Base-by-base conservation (phyloP, 2,113 vertebrate genomes). In the Rhegmatorhina hoffmannsi region DNA sequence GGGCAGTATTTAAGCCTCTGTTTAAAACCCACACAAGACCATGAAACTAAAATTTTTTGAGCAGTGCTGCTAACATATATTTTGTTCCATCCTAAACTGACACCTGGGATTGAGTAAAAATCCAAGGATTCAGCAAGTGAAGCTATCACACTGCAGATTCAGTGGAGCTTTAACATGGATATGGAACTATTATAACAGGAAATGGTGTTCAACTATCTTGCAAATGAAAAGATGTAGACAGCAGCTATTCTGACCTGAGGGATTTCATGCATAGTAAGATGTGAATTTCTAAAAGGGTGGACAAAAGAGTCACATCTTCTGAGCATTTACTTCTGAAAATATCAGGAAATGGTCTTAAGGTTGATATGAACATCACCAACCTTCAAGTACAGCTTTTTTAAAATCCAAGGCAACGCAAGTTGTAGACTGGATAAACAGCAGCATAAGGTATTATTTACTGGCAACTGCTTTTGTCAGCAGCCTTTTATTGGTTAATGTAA, bases 401-500 rank as follows among this genome's bases (percentile, higher is more conserved):
- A 91, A 85, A 81, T 44, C 33, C 38, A 67, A 69, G 40, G 31
- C 28, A 73, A 83, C 31, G n/a, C 29, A 90, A 82, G 29, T 17
- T 43, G 17, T 18, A 75, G 58, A 59, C 23, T 66, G 36, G 55
- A 63, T 73, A 76, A 88, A 47, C 17, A 88, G 58, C 26, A 95
- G 53, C 49, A 73, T 82, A 88, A 85, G 29, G 58, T 44, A 73
- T 49, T 19, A 80, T 82, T 93, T 94, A 87, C 60, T 79, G 59
- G 75, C 31, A 85, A 69, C 49, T 88, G 24, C 46, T 76, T 82
- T 74, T 91, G 59, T 76, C 68, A 74, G 87, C 46, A 91, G 73
- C 3, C 16, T 93, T 85, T 93, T 84, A 86, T 53, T 81, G 43
- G 76, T 84, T 77, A 88, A 86, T 89, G 46, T 34, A 83, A 88